Percentiles rank a stretch among this genome's conserved stretches.
Evolutionary conservation across 2,888 invertebrate species (phyloP).

Genomic region (Dendrolimus pini): DNA sequence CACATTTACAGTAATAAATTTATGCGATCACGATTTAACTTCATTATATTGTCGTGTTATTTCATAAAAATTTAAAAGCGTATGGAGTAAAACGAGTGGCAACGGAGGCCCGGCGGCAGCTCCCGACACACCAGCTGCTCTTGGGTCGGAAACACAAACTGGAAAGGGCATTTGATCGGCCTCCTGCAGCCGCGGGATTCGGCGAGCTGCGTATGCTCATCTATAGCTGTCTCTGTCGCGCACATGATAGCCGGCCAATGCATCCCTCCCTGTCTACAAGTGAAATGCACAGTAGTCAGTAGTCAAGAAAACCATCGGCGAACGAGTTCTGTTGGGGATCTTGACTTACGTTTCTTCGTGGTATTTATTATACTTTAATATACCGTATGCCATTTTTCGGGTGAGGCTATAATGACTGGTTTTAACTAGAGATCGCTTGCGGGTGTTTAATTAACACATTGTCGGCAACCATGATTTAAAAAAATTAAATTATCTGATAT

Average conservation of each 20-base stretch:
- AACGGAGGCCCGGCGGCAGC: constrained; percentile 40
- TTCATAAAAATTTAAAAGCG: constrained; percentile 43
- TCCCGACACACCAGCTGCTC: constrained; percentile 61
- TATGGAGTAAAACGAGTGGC: constrained; percentile 58
- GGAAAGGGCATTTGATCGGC: constrained; percentile 55
- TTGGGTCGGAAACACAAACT: constrained; percentile 64
- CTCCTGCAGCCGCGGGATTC: constrained; percentile 53
- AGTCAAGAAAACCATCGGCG: constrained; percentile 54
- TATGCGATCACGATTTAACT: constrained; percentile 38
- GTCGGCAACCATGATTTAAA: constrained; percentile 35
- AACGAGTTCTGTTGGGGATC: constrained; percentile 66
- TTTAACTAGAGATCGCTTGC: constrained; percentile 48
- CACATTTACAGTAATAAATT: constrained; percentile 34
- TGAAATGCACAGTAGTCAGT: constrained; percentile 64
- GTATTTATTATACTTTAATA: constrained; percentile 39
- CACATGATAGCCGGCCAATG: constrained; percentile 10
- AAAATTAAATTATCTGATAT: too few species aligned
- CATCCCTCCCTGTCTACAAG: constrained; percentile 25
- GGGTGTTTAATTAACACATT: constrained; percentile 56
- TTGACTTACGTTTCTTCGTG: constrained; percentile 60
- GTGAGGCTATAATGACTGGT: constrained; percentile 50
- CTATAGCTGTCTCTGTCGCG: constrained; percentile 33
- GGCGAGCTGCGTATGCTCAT: constrained; percentile 54
- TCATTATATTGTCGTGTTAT: constrained; percentile 56
- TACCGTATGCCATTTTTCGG: constrained; percentile 58